These are phyloP conservation scores for Cetoscarus ocellatus DNA, from an alignment of 2,797 vertebrate species.

Conservation along the genomic window DNA sequence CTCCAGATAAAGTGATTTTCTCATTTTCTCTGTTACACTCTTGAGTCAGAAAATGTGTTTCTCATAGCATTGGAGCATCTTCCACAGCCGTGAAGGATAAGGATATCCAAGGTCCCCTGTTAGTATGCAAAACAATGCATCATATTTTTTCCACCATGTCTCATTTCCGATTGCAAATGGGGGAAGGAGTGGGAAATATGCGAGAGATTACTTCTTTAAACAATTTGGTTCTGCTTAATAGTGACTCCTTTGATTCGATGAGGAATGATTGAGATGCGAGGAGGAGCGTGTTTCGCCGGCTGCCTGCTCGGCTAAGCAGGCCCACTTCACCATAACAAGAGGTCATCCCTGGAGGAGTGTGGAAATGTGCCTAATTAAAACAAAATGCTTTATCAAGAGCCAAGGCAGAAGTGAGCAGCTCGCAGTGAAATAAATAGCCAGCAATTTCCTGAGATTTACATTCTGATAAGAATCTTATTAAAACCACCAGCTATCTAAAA, in stretches of 20 bases:
- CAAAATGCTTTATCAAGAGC: conserved; percentile 82
- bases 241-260: conserved; percentile 79
- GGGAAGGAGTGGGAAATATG: conserved; percentile 69
- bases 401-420: conserved; percentile 56
- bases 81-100: conserved; percentile 64
- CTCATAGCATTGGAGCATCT: conserved; percentile 49
- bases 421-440: conserved; percentile 73
- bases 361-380: conserved; percentile 87
- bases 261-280: conserved; percentile 76
- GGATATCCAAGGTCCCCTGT: conserved; percentile 68
- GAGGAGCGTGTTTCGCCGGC: conserved; percentile 60
- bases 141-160: conserved; percentile 63
- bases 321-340: conserved; percentile 77
- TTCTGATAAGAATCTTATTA: conserved; percentile 82
- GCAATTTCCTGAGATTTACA: conserved; percentile 78
- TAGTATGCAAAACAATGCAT: conserved; percentile 80
- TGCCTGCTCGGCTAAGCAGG: conserved; percentile 64
- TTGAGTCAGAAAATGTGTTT: conserved; percentile 61
- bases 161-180: conserved; percentile 69
- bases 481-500: conserved; percentile 63
- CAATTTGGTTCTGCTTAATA: conserved; percentile 83
- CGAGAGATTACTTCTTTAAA: conserved; percentile 82
- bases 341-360: conserved; percentile 80
- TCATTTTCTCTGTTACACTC: conserved; percentile 40
- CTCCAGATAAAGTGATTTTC: conserved; percentile 44